Evolutionary conservation across 2,888 invertebrate genomes (phyloP).

Genomic region (Callosobruchus maculatus): DNA sequence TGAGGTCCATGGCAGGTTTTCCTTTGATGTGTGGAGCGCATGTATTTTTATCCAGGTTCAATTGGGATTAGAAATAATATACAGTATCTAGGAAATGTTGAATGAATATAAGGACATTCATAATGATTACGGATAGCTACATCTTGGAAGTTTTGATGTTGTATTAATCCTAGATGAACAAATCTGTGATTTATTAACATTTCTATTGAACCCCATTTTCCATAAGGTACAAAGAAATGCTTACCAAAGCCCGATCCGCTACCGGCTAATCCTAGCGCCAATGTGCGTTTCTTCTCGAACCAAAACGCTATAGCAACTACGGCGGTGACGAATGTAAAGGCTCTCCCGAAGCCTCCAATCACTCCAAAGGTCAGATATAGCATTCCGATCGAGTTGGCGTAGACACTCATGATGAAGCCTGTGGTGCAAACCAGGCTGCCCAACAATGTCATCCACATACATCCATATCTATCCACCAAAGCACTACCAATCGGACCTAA

Average conservation of each 20-base stretch:
- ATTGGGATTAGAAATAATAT: too few relatives aligned
- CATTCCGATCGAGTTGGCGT: slow-evolving; percentile 69
- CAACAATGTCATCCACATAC: slow-evolving; percentile 46
- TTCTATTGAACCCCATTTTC: too few relatives aligned
- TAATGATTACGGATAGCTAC: too few relatives aligned
- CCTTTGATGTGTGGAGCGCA: too few relatives aligned
- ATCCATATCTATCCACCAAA: slow-evolving; percentile 78
- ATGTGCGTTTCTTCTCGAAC: slow-evolving; percentile 82
- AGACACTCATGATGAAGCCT: slow-evolving; percentile 73
- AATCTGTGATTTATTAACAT: too few relatives aligned
- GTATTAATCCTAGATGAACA: too few relatives aligned
- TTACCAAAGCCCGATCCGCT: slow-evolving; percentile 83
- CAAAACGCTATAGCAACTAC: slow-evolving; percentile 90
- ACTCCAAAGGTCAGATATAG: slow-evolving; percentile 84
- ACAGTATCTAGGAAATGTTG: too few relatives aligned
- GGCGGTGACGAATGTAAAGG: slow-evolving; percentile 85
- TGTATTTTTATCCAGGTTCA: too few relatives aligned
- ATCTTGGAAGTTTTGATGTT: too few relatives aligned
- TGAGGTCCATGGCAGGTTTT: too few relatives aligned
- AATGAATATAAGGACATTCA: too few relatives aligned
- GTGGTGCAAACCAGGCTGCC: slow-evolving; percentile 70
- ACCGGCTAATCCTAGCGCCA: slow-evolving; percentile 83
- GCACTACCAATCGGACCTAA: slow-evolving; percentile 78
- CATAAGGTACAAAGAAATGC: too few relatives aligned
- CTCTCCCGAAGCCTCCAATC: slow-evolving; percentile 79